These are phyloP conservation scores for Clarias laeviceps DNA, from an alignment of 2,797 vertebrate species.

Conservation along the genomic window DNA sequence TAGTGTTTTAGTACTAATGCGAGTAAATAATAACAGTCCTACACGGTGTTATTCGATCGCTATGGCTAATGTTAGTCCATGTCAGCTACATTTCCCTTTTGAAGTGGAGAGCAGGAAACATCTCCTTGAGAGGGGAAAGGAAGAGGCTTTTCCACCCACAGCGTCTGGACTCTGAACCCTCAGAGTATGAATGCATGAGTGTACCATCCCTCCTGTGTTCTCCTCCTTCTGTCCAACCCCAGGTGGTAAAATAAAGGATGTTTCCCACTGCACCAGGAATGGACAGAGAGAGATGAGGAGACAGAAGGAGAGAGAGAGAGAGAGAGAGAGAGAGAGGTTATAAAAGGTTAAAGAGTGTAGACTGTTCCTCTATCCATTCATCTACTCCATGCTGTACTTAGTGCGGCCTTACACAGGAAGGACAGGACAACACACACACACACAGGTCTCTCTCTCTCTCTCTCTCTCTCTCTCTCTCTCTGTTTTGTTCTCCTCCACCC, in stretches of 20 bases:
- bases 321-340: slow-evolving; percentile 52
- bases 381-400: slow-evolving; percentile 64
- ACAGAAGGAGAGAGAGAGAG: slow-evolving; percentile 3
- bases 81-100: slow-evolving; percentile 64
- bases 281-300: slow-evolving; percentile 5
- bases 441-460: slow-evolving; percentile 22
- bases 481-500: slow-evolving; percentile 65
- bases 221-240: slow-evolving; percentile 72
- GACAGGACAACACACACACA: slow-evolving; percentile 62
- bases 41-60: background rate
- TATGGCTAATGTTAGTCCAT: slow-evolving; percentile 14
- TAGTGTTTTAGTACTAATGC: background rate
- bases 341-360: slow-evolving; percentile 60
- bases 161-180: slow-evolving; percentile 71
- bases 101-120: slow-evolving; percentile 79
- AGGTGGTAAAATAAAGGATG: slow-evolving; percentile 81
- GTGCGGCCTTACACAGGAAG: slow-evolving; percentile 74
- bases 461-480: slow-evolving; percentile 11
- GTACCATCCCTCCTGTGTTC: slow-evolving; percentile 52
- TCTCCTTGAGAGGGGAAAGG: slow-evolving; percentile 67
- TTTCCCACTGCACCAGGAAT: slow-evolving; percentile 66
- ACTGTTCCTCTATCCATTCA: slow-evolving; percentile 63
- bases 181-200: slow-evolving; percentile 26
- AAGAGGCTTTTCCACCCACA: slow-evolving; percentile 76
- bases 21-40: background rate